These are phyloP conservation scores for Serripes groenlandicus DNA, from an alignment of 2,888 invertebrate species.

Conservation along the genomic window DNA sequence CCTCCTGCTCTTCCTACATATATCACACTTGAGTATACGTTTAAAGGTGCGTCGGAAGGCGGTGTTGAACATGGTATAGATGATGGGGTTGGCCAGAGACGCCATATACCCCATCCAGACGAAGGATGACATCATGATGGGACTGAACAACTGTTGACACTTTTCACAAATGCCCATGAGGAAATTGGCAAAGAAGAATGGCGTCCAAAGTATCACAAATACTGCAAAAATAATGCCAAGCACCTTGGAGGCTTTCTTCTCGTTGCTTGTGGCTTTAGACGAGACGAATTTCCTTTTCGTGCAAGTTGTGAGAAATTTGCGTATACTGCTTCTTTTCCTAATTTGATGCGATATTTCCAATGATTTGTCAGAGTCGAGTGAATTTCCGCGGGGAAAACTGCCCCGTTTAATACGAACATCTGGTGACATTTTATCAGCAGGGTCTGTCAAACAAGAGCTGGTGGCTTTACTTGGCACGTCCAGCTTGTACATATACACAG, in stretches of 20 bases:
- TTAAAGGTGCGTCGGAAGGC: slow-evolving; percentile 84
- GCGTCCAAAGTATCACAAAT: slow-evolving; percentile 85
- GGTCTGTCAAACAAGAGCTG: not conserved
- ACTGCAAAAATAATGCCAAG: slow-evolving; percentile 85
- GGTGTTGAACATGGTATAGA: slow-evolving; percentile 86
- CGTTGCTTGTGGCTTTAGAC: slow-evolving; percentile 82
- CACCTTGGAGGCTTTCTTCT: slow-evolving; percentile 86
- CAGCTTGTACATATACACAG: slow-evolving; percentile 73
- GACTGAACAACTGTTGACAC: slow-evolving; percentile 77
- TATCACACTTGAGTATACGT: slow-evolving; percentile 81
- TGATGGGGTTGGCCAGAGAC: slow-evolving; percentile 85
- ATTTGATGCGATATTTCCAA: slow-evolving; percentile 21
- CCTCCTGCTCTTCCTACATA: slow-evolving; percentile 65
- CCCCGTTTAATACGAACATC: slow-evolving; percentile 25
- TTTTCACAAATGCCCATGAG: slow-evolving; percentile 78
- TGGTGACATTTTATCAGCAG: slow-evolving; percentile 5
- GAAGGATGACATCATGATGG: slow-evolving; percentile 82
- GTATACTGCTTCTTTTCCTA: slow-evolving; percentile 59
- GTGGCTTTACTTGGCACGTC: slow-evolving; percentile 44
- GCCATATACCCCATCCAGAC: slow-evolving; percentile 86
- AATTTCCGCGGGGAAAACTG: slow-evolving; percentile 32
- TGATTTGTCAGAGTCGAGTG: slow-evolving; percentile 55
- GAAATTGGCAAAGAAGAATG: slow-evolving; percentile 85
- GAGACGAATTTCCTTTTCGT: slow-evolving; percentile 69
- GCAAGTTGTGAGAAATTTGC: slow-evolving; percentile 53